These are phyloP conservation scores for Pocillopora meandrina DNA, from an alignment of 92 coral and sea anemone genomes.

Conservation along the genomic window DNA sequence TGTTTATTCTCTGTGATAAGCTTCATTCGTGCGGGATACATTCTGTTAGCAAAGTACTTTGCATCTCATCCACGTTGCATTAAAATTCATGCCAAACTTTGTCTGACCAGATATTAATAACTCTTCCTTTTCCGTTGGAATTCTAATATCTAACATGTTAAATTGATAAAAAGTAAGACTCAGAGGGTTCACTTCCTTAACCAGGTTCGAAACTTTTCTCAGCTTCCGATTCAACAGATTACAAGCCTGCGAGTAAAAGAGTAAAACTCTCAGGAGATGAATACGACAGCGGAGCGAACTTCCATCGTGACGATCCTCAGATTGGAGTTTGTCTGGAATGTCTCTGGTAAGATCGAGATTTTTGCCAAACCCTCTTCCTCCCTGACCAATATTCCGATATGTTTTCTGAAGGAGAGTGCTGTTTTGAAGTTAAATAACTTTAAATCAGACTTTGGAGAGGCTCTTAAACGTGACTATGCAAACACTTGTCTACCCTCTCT, in stretches of 20 bases:
- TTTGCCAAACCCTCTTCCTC: not conserved
- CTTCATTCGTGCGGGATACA: too few species aligned
- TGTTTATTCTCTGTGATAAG: too few species aligned
- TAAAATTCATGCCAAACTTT: not conserved
- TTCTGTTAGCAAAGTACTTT: too few species aligned
- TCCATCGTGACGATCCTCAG: slow-evolving; percentile 96
- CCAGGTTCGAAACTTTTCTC: not conserved
- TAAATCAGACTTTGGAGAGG: too few species aligned
- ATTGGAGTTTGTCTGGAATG: slow-evolving; percentile 93
- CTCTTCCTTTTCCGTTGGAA: too few species aligned
- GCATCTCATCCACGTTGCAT: too few species aligned
- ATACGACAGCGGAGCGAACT: slow-evolving; percentile 46
- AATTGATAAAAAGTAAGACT: not conserved
- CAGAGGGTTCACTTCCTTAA: not conserved
- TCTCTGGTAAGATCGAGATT: slow-evolving; percentile 43
- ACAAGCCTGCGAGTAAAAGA: slow-evolving; percentile 29
- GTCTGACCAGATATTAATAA: too few species aligned
- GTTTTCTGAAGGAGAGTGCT: too few species aligned
- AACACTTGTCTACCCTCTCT: too few species aligned
- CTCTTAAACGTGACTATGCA: too few species aligned
- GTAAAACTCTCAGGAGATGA: slow-evolving; percentile 28
- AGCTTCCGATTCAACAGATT: slow-evolving; percentile 29
- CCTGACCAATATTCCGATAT: too few species aligned
- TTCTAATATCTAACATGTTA: not conserved
- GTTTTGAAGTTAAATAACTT: too few species aligned